Percentiles rank a stretch among this genome's conserved stretches.
phyloP scores from a whole-genome alignment of 2,113 vertebrate species.

The Aegotheles bennettii region DNA sequence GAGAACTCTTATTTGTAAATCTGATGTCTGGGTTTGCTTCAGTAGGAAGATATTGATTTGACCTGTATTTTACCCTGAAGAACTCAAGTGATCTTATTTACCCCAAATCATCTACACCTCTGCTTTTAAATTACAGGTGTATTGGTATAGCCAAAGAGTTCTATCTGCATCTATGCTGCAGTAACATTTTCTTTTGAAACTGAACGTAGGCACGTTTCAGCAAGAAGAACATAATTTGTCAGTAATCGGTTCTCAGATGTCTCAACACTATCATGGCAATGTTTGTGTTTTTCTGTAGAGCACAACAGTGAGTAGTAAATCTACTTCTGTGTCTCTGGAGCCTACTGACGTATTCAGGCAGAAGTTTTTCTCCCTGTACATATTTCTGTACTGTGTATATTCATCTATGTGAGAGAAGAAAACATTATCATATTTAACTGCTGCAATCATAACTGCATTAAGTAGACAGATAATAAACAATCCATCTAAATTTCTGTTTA shows the following conservation, averaged over 20 bases:
- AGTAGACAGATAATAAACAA: slow-evolving; percentile 60
- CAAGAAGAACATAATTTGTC: background rate
- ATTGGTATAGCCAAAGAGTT: background rate
- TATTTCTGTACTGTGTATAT: slow-evolving; percentile 24
- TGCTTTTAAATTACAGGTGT: background rate
- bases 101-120: background rate
- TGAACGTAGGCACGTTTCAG: background rate
- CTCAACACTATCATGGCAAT: background rate
- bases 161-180: background rate
- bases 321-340: background rate
- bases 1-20: background rate
- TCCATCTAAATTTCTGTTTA: slow-evolving; percentile 59
- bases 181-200: background rate
- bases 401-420: slow-evolving; percentile 42
- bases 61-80: background rate
- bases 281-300: slow-evolving; percentile 11
- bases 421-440: slow-evolving; percentile 58
- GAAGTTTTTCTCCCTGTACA: background rate
- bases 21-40: background rate
- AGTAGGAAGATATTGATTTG: slow-evolving; percentile 3
- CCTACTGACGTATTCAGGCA: background rate
- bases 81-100: background rate
- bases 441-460: slow-evolving; percentile 62
- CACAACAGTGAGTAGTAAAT: background rate
- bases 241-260: slow-evolving; percentile 1